These are phyloP conservation scores for Petrolisthes manimaculis DNA, from an alignment of 2,888 invertebrate genomes.

Conservation along the genomic window DNA sequence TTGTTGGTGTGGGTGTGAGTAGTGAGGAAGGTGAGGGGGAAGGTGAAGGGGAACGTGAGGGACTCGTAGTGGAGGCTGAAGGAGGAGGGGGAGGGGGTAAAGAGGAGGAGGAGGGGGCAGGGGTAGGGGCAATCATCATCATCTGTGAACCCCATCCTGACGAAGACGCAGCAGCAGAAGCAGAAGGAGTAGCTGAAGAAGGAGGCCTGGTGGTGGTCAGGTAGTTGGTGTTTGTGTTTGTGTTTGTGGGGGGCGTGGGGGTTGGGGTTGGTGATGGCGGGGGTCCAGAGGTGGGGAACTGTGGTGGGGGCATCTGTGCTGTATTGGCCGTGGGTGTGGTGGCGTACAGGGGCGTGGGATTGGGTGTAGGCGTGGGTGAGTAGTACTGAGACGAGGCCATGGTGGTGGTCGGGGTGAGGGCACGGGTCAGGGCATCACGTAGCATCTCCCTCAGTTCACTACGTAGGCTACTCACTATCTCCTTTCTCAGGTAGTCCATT, in stretches of 20 bases:
- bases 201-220: too few relatives aligned
- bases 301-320: slow-evolving; percentile 37
- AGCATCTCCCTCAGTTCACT: slow-evolving; percentile 68
- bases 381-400: slow-evolving; percentile 45
- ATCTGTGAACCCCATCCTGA: not conserved
- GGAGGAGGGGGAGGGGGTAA: not conserved
- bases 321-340: slow-evolving; percentile 42
- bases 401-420: slow-evolving; percentile 56
- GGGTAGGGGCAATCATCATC: not conserved
- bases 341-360: slow-evolving; percentile 48
- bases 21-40: not conserved
- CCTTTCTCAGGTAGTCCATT: slow-evolving; percentile 69
- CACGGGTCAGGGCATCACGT: slow-evolving; percentile 57
- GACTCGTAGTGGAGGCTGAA: not conserved
- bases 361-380: slow-evolving; percentile 55
- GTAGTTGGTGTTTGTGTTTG: too few relatives aligned
- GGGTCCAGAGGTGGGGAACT: slow-evolving; percentile 13
- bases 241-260: not conserved
- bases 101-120: not conserved
- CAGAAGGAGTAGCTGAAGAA: too few relatives aligned
- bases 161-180: too few relatives aligned
- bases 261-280: slow-evolving; percentile 4
- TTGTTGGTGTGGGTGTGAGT: not conserved
- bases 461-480: slow-evolving; percentile 68
- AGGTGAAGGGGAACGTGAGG: not conserved